Evolutionary conservation across 2,888 invertebrate genomes (phyloP).

Genomic region (Drosophila birchii): DNA sequence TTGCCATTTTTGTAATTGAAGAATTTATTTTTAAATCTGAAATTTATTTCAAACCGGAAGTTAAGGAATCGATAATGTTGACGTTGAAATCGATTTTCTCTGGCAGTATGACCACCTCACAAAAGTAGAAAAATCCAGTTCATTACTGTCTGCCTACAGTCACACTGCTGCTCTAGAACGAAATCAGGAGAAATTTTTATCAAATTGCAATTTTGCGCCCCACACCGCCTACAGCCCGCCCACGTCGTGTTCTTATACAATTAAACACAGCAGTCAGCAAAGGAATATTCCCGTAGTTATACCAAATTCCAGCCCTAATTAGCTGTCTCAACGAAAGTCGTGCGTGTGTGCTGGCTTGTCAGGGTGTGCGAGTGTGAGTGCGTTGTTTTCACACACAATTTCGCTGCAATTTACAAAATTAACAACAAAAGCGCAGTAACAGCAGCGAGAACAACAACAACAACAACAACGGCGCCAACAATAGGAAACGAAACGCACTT

Average conservation of each 20-base stretch:
- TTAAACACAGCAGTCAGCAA: not conserved
- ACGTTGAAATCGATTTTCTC: not conserved
- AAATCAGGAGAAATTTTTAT: constrained; percentile 27
- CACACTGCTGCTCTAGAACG: constrained; percentile 10
- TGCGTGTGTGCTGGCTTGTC: constrained; percentile 14
- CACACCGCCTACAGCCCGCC: not conserved
- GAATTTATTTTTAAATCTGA: not conserved
- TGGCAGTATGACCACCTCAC: not conserved
- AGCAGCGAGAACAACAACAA: constrained; percentile 15
- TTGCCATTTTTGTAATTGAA: not conserved
- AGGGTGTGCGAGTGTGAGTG: constrained; percentile 27
- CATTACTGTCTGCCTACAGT: not conserved
- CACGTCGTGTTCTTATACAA: not conserved
- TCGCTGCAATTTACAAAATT: constrained; percentile 43
- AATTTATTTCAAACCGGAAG: not conserved
- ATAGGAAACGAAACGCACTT: constrained; percentile 26
- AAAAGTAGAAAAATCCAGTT: not conserved
- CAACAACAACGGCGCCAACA: constrained; percentile 14
- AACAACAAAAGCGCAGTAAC: constrained; percentile 43
- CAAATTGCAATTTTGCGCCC: constrained; percentile 19
- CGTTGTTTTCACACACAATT: constrained; percentile 40
- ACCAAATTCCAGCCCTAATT: constrained; percentile 19
- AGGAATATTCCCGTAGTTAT: not conserved
- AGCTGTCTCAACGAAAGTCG: constrained; percentile 11
- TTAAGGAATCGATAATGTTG: not conserved